A percentile compares a stretch with the other conserved stretches of the same genome.
Conservation (phyloP, 92 coral and sea anemone genomes). For the Bergia sp. region DNA sequence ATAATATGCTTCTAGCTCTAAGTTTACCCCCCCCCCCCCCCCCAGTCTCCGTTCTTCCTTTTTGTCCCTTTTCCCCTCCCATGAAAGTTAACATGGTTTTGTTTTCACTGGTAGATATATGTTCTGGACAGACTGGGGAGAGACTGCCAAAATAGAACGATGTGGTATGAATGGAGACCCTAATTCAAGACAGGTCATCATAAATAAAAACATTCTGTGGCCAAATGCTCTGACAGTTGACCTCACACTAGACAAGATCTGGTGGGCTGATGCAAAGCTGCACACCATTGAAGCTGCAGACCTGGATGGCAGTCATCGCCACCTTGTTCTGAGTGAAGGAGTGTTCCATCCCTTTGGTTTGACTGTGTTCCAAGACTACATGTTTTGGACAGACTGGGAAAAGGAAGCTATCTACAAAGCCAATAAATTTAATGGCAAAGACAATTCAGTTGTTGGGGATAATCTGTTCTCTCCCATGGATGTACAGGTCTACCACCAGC, state of each 20-base stretch:
- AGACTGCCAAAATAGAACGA: slow-evolving; percentile 62
- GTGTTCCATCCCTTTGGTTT: slow-evolving; percentile 64
- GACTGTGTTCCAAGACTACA: slow-evolving; percentile 61
- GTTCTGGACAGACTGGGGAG: slow-evolving; percentile 89
- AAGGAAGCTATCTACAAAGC: slow-evolving; percentile 52
- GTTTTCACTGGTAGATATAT: slow-evolving; percentile 53
- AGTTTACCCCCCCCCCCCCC: too few species aligned
- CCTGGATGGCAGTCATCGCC: slow-evolving; percentile 62
- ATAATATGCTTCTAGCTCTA: neutral
- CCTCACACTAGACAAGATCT: slow-evolving; percentile 63
- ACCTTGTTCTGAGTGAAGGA: slow-evolving; percentile 34
- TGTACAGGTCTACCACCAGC: slow-evolving; percentile 58
- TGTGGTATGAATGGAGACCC: slow-evolving; percentile 79
- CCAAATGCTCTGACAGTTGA: slow-evolving; percentile 77
- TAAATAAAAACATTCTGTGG: slow-evolving; percentile 57
- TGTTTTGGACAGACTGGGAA: slow-evolving; percentile 78
- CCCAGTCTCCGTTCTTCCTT: neutral
- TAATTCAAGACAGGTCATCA: slow-evolving; percentile 53
- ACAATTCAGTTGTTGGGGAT: slow-evolving; percentile 19
- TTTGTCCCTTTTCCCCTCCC: neutral
- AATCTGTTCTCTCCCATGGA: slow-evolving; percentile 49
- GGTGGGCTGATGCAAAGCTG: slow-evolving; percentile 80
- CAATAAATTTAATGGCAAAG: slow-evolving; percentile 66
- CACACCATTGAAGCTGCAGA: slow-evolving; percentile 66
- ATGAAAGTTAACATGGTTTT: neutral